Evolutionary conservation across 2,113 vertebrate species (phyloP).

Genomic region (Platysternon megacephalum): DNA sequence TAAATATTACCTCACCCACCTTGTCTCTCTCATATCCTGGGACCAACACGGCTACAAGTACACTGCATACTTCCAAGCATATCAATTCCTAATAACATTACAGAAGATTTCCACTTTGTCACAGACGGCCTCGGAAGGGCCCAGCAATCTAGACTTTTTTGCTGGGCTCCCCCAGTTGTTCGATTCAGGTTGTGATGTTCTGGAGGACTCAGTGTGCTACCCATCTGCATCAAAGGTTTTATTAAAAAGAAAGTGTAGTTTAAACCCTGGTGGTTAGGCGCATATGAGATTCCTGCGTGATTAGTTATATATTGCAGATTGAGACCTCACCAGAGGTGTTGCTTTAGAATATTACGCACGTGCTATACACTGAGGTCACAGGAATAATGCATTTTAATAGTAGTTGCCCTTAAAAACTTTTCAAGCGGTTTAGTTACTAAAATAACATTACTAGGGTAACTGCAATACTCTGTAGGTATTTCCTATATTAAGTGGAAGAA

Average conservation of each 20-base stretch:
- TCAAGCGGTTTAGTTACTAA: background rate
- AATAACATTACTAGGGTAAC: background rate
- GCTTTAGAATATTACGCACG: too few species aligned
- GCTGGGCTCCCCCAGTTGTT: too few species aligned
- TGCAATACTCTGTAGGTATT: background rate
- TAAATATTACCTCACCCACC: too few species aligned
- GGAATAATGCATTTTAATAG: background rate
- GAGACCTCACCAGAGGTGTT: too few species aligned
- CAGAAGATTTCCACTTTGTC: too few species aligned
- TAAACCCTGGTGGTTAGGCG: background rate
- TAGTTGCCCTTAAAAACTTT: background rate
- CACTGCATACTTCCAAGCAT: too few species aligned
- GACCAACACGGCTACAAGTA: too few species aligned
- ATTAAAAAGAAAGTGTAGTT: background rate
- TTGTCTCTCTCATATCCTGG: too few species aligned
- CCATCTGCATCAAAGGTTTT: background rate
- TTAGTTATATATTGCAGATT: too few species aligned
- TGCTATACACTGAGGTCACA: background rate
- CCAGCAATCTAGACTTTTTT: too few species aligned
- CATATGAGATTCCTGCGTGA: background rate
- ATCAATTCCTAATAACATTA: too few species aligned
- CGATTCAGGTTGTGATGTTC: background rate
- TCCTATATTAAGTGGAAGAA: background rate
- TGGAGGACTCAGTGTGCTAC: background rate
- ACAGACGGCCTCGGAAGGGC: too few species aligned